Base-by-base conservation (phyloP, 2,888 invertebrate genomes). In the Sarcophaga carnaria region DNA sequence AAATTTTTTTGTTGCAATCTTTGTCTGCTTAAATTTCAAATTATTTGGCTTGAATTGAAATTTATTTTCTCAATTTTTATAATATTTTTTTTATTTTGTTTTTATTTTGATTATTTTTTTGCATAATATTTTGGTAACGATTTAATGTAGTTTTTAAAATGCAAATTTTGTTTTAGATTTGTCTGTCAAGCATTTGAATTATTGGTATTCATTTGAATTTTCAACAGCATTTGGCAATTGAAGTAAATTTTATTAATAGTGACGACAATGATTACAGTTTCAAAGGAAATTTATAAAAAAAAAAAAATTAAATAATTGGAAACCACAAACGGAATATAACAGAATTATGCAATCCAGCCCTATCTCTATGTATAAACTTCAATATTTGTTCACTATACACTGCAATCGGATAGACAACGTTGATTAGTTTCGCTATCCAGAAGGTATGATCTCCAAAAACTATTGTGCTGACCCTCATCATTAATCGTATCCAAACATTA, bases 81-180 rank as follows among this genome's bases (percentile, higher is more conserved):
- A 22, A 22, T 22, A 22, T 8, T 8, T 2, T 8, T 8, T 37
- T 37, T 10, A 10, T 37, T 37, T 37, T 8, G 2, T 2, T 11
- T 63, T 67, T 77, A 4, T 10, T 67, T 59, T 67, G 66, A n/a
- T 69, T 79, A 54, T 70, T 85, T 66, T 70, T 82, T 80, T 77
- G 86, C 86, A 80, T 83, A 80, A 77, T 25, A 47, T 80, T 86
- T 78, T 86, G 83, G 80, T 72, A 80, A 77, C 25, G 63, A 76
- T 80, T 86, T 70, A 60, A 77, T 80, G 74, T 70, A 59, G 64
- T 49, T 83, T 81, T 77, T 63, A 74, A 83, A 86, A 86, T 86
- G 83, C 77, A 83, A 86, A 86, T 86, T 83, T 72, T 54, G 76
- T 75, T 76, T 76, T 49, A 49, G 76, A 80, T 84, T 84, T 80